Percentiles rank a stretch among this genome's conserved stretches.
These are phyloP conservation scores for Pristionchus entomophagus DNA, from an alignment of 2,888 invertebrate species.

Conservation along the genomic window DNA sequence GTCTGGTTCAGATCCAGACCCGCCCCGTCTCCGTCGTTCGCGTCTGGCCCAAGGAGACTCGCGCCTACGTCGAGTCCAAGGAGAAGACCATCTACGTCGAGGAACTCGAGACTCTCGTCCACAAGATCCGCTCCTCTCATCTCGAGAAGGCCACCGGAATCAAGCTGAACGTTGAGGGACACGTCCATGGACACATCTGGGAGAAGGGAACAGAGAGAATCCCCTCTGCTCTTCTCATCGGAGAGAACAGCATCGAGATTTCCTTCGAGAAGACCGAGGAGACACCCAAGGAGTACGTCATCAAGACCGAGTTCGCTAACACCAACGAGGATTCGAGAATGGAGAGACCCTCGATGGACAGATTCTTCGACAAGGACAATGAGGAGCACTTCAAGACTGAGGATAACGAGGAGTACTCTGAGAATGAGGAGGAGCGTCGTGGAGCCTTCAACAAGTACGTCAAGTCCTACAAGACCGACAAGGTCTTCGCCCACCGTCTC, in stretches of 20 bases:
- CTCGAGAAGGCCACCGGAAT: conserved; percentile 54
- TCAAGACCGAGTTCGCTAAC: conserved; percentile 41
- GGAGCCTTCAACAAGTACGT: conserved; percentile 46
- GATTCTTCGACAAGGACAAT: conserved; percentile 56
- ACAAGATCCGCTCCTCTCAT: conserved; percentile 52
- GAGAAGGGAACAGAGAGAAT: conserved; percentile 5
- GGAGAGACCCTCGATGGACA: conserved; percentile 48
- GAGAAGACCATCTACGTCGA: conserved; percentile 65
- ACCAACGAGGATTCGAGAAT: conserved; percentile 48
- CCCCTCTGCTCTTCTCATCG: conserved; percentile 51
- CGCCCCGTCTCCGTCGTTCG: conserved; percentile 66
- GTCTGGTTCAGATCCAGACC: conserved; percentile 60
- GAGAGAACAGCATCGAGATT: conserved; percentile 64
- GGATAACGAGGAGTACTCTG: conserved; percentile 32
- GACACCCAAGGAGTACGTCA: conserved; percentile 39
- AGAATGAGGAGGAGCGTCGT: conserved; percentile 49
- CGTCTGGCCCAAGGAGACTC: conserved; percentile 55
- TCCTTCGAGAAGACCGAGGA: conserved; percentile 51
- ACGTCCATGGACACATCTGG: conserved; percentile 56
- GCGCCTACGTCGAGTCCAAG: conserved; percentile 61
- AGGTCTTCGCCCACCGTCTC: conserved; percentile 26
- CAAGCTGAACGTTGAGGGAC: conserved; percentile 55
- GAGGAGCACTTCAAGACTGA: conserved; percentile 50
- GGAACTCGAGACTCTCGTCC: conserved; percentile 52
- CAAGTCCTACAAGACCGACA: conserved; percentile 48